A percentile compares a stretch with the other conserved stretches of the same genome.
Evolutionary conservation across 1,140 invertebrate species (phyloP).

Genomic region (Mycetomoellerius zeteki): DNA sequence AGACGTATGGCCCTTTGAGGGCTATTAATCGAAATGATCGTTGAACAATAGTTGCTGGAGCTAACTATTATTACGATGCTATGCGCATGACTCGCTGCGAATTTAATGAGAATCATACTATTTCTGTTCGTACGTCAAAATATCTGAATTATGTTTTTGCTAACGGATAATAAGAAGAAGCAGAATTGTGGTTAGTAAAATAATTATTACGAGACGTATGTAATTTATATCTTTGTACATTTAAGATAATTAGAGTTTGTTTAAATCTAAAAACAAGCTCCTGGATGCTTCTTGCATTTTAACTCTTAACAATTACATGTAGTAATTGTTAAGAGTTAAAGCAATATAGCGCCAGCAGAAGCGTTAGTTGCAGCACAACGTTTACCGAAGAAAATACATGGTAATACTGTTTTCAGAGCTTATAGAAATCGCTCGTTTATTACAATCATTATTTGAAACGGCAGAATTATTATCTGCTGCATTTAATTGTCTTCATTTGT

Average conservation of each 20-base stretch:
- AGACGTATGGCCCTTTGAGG: too few relatives aligned
- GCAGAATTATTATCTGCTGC: background rate
- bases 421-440: slow-evolving; percentile 1
- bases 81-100: too few relatives aligned
- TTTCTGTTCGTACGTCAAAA: too few relatives aligned
- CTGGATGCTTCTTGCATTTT: background rate
- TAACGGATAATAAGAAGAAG: background rate
- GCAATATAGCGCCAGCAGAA: background rate
- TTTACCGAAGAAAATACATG: slow-evolving; percentile 16
- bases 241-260: slow-evolving; percentile 15
- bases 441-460: background rate
- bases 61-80: too few relatives aligned
- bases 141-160: too few relatives aligned
- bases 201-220: background rate
- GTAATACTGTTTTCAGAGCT: background rate
- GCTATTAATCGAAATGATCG: too few relatives aligned
- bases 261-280: slow-evolving; percentile 19
- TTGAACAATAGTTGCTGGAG: too few relatives aligned
- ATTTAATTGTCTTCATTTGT: background rate
- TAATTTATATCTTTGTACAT: background rate
- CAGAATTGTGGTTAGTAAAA: background rate
- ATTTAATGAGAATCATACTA: too few relatives aligned
- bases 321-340: background rate
- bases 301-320: slow-evolving; percentile 42
- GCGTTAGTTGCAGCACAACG: background rate